phyloP scores from a whole-genome alignment of 2,888 invertebrate genomes.

The Troides aeacus region DNA sequence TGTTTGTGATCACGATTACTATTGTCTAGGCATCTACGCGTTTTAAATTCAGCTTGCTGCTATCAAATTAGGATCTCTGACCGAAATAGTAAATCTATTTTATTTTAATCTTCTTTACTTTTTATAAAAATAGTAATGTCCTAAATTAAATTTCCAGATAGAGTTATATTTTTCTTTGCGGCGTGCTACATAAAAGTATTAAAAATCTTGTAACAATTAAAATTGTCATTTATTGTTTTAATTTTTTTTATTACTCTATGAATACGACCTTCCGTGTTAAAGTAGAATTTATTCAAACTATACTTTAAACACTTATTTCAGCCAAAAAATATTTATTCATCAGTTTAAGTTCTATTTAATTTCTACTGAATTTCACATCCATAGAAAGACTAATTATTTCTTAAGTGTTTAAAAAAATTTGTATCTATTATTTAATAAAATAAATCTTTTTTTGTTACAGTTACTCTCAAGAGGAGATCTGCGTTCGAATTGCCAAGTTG shows the following conservation, averaged over 20 bases:
- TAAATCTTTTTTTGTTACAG: conserved; percentile 57
- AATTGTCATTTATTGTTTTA: too few relatives aligned
- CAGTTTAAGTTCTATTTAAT: background rate
- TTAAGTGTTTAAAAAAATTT: background rate
- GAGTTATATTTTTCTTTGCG: too few relatives aligned
- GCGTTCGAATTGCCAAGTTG: conserved; percentile 52
- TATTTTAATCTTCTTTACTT: background rate
- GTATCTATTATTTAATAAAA: conserved; percentile 1
- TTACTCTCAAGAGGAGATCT: conserved; percentile 48
- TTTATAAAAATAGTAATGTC: too few relatives aligned
- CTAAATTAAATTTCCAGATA: too few relatives aligned
- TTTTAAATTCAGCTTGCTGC: conserved; percentile 74
- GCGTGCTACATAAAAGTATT: too few relatives aligned
- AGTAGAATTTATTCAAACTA: too few relatives aligned
- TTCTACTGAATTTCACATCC: background rate
- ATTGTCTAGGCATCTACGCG: conserved; percentile 78
- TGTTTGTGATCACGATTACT: conserved; percentile 74
- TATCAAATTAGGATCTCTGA: conserved; percentile 70
- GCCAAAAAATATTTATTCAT: too few relatives aligned
- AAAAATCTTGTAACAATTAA: too few relatives aligned
- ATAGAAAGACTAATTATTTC: background rate
- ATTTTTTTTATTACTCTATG: too few relatives aligned
- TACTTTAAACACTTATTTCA: too few relatives aligned
- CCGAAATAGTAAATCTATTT: conserved; percentile 67
- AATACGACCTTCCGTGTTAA: too few relatives aligned